Conservation (phyloP, 2,113 vertebrate species). For the Pygoscelis adeliae region DNA sequence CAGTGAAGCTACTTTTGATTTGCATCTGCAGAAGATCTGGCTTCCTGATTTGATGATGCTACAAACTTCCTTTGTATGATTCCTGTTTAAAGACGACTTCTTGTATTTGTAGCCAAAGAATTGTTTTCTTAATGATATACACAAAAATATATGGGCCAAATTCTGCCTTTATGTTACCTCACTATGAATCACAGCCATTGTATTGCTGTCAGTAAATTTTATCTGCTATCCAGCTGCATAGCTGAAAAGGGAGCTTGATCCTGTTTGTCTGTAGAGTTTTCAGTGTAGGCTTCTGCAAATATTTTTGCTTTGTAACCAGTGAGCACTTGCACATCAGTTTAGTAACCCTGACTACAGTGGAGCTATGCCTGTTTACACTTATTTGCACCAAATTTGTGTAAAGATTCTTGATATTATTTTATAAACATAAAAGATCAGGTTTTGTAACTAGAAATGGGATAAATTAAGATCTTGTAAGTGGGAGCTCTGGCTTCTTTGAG, state of each 20-base stretch:
- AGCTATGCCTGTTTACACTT: background rate
- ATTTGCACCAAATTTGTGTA: background rate
- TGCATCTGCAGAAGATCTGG: background rate
- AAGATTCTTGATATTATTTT: background rate
- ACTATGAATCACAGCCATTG: background rate
- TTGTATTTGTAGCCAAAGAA: background rate
- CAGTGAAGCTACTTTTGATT: background rate
- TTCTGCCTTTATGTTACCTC: background rate
- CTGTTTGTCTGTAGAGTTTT: background rate
- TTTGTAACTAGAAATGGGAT: background rate
- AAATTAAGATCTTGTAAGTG: background rate
- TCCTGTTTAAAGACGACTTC: background rate
- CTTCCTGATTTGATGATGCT: background rate
- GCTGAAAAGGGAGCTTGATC: conserved; percentile 5
- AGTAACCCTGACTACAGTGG: background rate
- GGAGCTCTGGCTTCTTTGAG: background rate
- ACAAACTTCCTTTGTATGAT: background rate
- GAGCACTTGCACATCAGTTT: background rate
- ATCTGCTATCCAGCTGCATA: background rate
- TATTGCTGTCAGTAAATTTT: background rate
- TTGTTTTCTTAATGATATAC: background rate
- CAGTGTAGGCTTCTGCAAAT: background rate
- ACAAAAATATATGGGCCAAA: background rate
- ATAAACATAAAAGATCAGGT: background rate
- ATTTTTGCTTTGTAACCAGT: background rate